These are phyloP conservation scores for Rhea americana DNA, from an alignment of 2,113 vertebrate genomes.

Conservation along the genomic window DNA sequence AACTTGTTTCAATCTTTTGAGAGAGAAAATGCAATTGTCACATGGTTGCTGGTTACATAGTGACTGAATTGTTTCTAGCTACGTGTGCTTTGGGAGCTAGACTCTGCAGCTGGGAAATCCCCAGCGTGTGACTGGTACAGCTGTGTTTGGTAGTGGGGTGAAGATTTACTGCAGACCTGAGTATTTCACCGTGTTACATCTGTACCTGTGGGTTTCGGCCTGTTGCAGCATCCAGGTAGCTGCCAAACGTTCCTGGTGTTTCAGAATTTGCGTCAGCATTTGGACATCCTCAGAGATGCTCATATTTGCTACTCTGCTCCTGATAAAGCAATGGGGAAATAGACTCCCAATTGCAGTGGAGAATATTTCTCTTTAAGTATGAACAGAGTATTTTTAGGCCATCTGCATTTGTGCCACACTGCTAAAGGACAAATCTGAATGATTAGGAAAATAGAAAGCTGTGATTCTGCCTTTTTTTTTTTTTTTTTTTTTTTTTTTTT, in stretches of 20 bases:
- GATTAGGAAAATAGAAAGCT: background rate
- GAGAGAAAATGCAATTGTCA: slow-evolving; percentile 46
- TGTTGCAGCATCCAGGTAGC: slow-evolving; percentile 4
- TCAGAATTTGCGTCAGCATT: slow-evolving; percentile 46
- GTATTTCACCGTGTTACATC: slow-evolving; percentile 33
- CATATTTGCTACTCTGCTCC: slow-evolving; percentile 8
- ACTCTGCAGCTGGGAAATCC: slow-evolving; percentile 46
- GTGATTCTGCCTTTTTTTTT: slow-evolving; percentile 39
- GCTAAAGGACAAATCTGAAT: background rate
- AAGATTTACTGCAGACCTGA: background rate
- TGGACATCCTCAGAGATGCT: background rate
- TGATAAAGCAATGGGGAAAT: background rate
- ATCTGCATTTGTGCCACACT: background rate
- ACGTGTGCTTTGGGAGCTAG: slow-evolving; percentile 28
- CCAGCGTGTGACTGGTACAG: slow-evolving; percentile 34
- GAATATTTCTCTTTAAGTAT: background rate
- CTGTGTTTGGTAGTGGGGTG: background rate
- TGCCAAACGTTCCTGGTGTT: background rate
- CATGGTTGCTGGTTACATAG: slow-evolving; percentile 22
- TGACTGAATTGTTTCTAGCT: slow-evolving; percentile 55
- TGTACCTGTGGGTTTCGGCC: slow-evolving; percentile 22
- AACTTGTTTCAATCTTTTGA: slow-evolving; percentile 26
- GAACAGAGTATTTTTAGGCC: background rate
- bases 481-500: slow-evolving; percentile 13
- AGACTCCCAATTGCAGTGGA: background rate